Evolutionary conservation across 37 sponge, comb jelly and placozoan species (phyloP), one percentile per base, ranked within the genome.

Genomic region (Diacarnus erythraeanus): DNA sequence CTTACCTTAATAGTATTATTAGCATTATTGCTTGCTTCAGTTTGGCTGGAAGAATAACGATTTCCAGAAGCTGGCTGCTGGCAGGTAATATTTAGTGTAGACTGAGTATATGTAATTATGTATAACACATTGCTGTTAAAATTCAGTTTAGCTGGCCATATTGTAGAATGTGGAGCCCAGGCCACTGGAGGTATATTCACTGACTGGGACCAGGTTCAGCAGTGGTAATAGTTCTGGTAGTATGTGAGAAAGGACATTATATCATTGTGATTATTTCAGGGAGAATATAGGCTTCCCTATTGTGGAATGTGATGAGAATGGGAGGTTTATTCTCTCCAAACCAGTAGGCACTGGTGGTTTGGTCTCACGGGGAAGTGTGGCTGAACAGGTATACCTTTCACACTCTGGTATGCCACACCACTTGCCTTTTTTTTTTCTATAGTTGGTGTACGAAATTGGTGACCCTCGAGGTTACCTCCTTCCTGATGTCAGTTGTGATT

Each of bases 151-250:
- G 99, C 99, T 35, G 99, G 99, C 39, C 99, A 98, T 65, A 44
- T 98, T 43, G 75, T 98, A 27, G 99, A 98, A 75, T 98, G 99
- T 91, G 99, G 99, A 38, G 99, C 99, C 18, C 99, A 98, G 75
- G 77, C 80, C 15, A 98, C 96, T 59, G 99, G 99, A 59, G 99
- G 99, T 0, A 91, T 96, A 51, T 95, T 90, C 71, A 98, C 99
- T 83, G 99, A 98, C 77, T 98, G 99, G 99, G 82, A 91, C 39
- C 51, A 77, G 23, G 88, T 98, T 9, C 38, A 88, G 42, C 93
- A 88, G 65, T 98, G 97, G 97, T 94, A 54, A 72, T 80, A 23
- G 38, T 5, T 61, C n/a, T 61, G 5, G 8, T 8, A 8, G 5
- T 61, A 8, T 8, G 64, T 61, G 30, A 6, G n/a, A 8, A 15